Evolutionary conservation across 1,140 invertebrate genomes (phyloP).

Genomic region (Bradynema listronoti): DNA sequence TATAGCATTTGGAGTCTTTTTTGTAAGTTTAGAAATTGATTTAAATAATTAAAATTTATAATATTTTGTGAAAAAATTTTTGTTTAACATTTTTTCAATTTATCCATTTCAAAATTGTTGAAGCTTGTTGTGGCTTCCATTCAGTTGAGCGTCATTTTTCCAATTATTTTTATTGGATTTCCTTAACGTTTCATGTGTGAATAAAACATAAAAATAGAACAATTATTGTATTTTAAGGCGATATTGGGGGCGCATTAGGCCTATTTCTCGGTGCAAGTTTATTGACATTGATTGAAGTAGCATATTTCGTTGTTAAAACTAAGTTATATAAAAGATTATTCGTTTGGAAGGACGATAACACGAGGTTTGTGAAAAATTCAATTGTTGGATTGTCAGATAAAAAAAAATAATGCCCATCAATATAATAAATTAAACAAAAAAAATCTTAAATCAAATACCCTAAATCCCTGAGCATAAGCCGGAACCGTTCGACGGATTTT

Average conservation of each 20-base stretch:
- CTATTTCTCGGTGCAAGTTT: slow-evolving; percentile 47
- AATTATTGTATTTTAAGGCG: slow-evolving; percentile 35
- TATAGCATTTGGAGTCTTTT: slow-evolving; percentile 56
- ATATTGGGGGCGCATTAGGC: slow-evolving; percentile 53
- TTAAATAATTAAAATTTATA: slow-evolving; percentile 18
- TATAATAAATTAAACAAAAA: too few species aligned
- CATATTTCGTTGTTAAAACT: slow-evolving; percentile 44
- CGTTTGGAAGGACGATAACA: slow-evolving; percentile 6
- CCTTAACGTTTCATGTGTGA: slow-evolving; percentile 7
- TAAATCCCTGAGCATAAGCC: too few species aligned
- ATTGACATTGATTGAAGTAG: slow-evolving; percentile 53
- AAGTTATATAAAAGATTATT: slow-evolving; percentile 7
- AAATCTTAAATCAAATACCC: too few species aligned
- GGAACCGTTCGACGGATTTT: too few species aligned
- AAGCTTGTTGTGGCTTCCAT: too few species aligned
- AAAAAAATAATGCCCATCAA: too few species aligned
- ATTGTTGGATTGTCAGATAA: too few species aligned
- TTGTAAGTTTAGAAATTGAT: slow-evolving; percentile 26
- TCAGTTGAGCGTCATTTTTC: too few species aligned
- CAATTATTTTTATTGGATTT: background rate
- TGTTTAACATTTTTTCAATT: background rate
- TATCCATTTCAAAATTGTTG: slow-evolving; percentile 3
- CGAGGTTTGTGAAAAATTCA: too few species aligned
- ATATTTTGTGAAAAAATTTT: slow-evolving; percentile 1
- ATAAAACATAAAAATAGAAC: slow-evolving; percentile 1